These are phyloP conservation scores for Cerceris ruficornis DNA, from an alignment of 2,888 invertebrate species.

Conservation along the genomic window DNA sequence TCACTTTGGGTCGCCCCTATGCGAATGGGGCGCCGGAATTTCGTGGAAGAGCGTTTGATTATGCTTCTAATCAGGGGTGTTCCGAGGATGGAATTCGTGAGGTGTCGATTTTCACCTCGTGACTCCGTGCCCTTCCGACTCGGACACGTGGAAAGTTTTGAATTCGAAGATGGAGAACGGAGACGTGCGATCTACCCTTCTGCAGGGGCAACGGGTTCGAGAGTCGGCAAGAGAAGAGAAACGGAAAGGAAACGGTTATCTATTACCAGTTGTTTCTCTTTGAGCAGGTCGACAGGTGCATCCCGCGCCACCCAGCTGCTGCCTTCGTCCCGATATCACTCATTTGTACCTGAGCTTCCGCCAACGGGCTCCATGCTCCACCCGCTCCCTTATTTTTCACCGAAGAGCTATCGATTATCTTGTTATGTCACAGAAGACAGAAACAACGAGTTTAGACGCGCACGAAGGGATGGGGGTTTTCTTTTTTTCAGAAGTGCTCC, in stretches of 20 bases:
- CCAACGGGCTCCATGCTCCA: constrained; percentile 57
- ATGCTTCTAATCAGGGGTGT: not conserved
- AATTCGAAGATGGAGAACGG: not conserved
- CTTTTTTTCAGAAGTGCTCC: too few relatives aligned
- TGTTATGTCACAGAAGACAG: constrained; percentile 14
- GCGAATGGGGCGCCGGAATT: not conserved
- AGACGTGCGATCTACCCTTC: not conserved
- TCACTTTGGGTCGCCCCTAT: constrained; percentile 12
- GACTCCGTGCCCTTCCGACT: not conserved
- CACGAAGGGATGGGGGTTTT: too few relatives aligned
- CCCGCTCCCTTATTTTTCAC: constrained; percentile 46
- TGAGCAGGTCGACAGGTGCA: constrained; percentile 78
- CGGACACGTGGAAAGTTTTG: not conserved
- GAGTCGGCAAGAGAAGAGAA: constrained; percentile 20
- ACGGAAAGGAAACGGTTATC: constrained; percentile 49
- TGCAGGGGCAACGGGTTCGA: not conserved
- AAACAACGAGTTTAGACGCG: not conserved
- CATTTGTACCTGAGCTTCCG: constrained; percentile 60
- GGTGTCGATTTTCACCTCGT: not conserved
- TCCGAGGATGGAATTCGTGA: not conserved
- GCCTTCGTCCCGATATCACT: constrained; percentile 73
- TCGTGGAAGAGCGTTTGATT: not conserved
- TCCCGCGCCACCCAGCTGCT: constrained; percentile 78
- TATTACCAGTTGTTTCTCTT: constrained; percentile 76
- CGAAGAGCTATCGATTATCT: constrained; percentile 53